These are phyloP conservation scores for Ptychadena robeensis DNA, from an alignment of 2,797 vertebrate species.

Conservation along the genomic window DNA sequence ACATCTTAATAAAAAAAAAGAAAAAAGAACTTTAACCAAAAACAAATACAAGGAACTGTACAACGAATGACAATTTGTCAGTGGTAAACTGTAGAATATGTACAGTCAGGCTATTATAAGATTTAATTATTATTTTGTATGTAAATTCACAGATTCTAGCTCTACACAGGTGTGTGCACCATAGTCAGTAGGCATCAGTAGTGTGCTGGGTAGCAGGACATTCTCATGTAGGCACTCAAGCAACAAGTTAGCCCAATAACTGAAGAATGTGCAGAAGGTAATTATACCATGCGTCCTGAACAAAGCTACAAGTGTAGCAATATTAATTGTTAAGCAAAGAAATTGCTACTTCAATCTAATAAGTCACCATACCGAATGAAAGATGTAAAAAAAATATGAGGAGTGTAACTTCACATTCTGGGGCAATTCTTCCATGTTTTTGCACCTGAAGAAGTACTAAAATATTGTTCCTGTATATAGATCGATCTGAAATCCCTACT, in stretches of 20 bases:
- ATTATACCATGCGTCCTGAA: background rate
- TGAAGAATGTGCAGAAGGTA: background rate
- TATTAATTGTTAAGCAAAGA: background rate
- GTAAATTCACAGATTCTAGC: slow-evolving; percentile 20
- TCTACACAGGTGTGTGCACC: slow-evolving; percentile 23
- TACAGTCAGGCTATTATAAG: background rate
- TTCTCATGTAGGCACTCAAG: slow-evolving; percentile 26
- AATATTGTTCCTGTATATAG: too few species aligned
- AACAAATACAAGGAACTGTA: background rate
- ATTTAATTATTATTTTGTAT: background rate
- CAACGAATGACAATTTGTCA: background rate
- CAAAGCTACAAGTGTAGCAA: background rate
- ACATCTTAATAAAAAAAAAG: too few species aligned
- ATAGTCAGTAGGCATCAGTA: slow-evolving; percentile 18
- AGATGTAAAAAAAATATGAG: background rate
- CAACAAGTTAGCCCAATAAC: background rate
- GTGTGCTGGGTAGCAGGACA: slow-evolving; percentile 27
- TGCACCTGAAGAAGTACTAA: too few species aligned
- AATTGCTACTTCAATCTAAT: too few species aligned
- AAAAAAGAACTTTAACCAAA: background rate
- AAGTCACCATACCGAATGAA: background rate
- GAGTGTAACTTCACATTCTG: background rate
- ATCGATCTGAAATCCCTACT: too few species aligned
- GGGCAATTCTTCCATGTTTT: too few species aligned
- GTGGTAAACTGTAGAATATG: background rate